These are phyloP conservation scores for Phaethon lepturus DNA, from an alignment of 2,113 vertebrate genomes.

Conservation along the genomic window DNA sequence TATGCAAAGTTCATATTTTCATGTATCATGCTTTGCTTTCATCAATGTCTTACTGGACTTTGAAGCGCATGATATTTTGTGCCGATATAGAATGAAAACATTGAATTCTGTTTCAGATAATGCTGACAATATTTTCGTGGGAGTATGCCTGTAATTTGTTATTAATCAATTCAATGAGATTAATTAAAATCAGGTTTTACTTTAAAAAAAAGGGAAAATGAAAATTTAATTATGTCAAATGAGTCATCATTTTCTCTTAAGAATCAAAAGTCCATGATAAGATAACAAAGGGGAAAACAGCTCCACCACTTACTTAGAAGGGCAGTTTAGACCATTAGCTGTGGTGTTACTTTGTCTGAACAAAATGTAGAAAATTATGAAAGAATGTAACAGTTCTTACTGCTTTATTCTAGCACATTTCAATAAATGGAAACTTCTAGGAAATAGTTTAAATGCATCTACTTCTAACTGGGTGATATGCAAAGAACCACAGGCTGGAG, in stretches of 20 bases:
- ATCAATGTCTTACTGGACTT: neutral
- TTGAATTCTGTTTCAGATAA: slow-evolving; percentile 5
- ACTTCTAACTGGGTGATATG: neutral
- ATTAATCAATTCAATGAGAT: neutral
- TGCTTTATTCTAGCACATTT: neutral
- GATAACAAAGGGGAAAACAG: neutral
- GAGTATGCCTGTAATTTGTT: neutral
- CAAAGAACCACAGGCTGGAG: neutral
- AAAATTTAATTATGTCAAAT: slow-evolving; percentile 10
- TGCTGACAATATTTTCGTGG: neutral
- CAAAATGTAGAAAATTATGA: neutral
- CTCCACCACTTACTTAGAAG: neutral
- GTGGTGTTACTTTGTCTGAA: neutral
- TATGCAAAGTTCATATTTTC: neutral
- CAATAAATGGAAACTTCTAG: neutral
- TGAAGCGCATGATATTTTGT: neutral
- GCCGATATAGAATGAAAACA: neutral
- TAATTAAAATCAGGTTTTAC: slow-evolving; percentile 27
- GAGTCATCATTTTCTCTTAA: slow-evolving; percentile 2
- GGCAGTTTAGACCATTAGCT: neutral
- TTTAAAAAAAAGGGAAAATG: neutral
- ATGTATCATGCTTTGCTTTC: neutral
- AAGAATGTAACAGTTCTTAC: neutral
- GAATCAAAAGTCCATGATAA: neutral
- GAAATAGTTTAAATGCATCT: neutral